Base-by-base conservation (phyloP, 2,888 invertebrate genomes). In the Mesorhabditis spiculigera region DNA sequence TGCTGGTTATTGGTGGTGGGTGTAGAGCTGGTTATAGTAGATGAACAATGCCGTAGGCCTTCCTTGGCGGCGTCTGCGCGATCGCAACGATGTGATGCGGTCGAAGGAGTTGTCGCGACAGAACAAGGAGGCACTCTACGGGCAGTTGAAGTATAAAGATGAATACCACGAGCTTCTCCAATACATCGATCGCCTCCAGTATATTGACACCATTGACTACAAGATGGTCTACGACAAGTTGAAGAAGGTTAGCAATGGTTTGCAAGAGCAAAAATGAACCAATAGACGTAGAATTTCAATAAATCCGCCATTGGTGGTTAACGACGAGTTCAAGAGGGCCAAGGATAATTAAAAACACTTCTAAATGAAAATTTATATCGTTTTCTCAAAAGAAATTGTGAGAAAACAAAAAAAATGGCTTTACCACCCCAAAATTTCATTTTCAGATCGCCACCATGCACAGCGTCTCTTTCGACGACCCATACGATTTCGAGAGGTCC, bases 191-290 rank as follows among this genome's bases (percentile, higher is more conserved):
- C 61, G 63, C 10, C 71, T 74, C 10, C 71, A 78, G 63, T 82
- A 82, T 71, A 72, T 73, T 43, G 78, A 81, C 63, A 72, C 66
- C 6, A 68, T 80, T 41, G 81, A 82, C 71, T 82, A 82, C 70
- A 13, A 67, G 4, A 82, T 69, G 70, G 72, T 81, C 41, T 78
- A 81, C 68, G 75, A 78, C 58, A 5, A 69, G 41, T 66, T 78
- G n/a, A 66, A 64, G 10, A 28, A 28, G 28, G 28, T 28, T 28
- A 28, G 28, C 28, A 28, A 28, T 28, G 28, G 28, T 28, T 28
- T 28, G 3, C 28, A 28, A 28, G 28, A 3, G 28, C 28, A 28
- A 28, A 28, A 28, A 28, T 28, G 28, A 28, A 28, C 28, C 1
- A 28, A 28, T 28, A 28, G 28, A 28, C 28, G 58, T 50, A 50